Conservation (phyloP, 2,797 vertebrate species). For the Scolopax rusticola region DNA sequence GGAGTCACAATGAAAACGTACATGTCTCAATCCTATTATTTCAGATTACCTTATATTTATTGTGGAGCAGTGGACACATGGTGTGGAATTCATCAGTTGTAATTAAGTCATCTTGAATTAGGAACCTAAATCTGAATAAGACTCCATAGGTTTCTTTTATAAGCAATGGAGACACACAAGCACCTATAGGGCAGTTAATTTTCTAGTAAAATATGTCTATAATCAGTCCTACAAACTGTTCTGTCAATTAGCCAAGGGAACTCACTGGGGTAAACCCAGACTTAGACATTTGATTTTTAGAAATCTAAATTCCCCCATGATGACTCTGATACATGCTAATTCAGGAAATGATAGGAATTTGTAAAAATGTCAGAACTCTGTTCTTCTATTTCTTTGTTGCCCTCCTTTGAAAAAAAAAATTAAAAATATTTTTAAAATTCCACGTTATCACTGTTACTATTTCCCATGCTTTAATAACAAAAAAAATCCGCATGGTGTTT, state of each 20-base stretch:
- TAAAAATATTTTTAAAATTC: neutral
- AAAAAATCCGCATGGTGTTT: neutral
- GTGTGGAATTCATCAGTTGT: constrained; percentile 16
- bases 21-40: neutral
- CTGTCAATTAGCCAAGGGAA: neutral
- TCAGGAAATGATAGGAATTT: neutral
- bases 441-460: neutral
- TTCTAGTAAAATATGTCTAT: neutral
- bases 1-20: constrained; percentile 4
- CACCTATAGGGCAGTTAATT: neutral
- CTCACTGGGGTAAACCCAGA: neutral
- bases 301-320: neutral
- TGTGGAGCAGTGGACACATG: neutral
- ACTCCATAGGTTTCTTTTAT: neutral
- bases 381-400: neutral
- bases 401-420: neutral
- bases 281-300: neutral
- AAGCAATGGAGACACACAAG: neutral
- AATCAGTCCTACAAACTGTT: neutral
- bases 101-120: neutral
- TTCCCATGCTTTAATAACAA: neutral
- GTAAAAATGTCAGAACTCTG: neutral
- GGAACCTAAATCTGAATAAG: neutral
- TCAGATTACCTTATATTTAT: neutral
- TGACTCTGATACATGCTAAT: neutral